phyloP scores from a whole-genome alignment of 2,888 invertebrate genomes.

The Drosophila meridiana region DNA sequence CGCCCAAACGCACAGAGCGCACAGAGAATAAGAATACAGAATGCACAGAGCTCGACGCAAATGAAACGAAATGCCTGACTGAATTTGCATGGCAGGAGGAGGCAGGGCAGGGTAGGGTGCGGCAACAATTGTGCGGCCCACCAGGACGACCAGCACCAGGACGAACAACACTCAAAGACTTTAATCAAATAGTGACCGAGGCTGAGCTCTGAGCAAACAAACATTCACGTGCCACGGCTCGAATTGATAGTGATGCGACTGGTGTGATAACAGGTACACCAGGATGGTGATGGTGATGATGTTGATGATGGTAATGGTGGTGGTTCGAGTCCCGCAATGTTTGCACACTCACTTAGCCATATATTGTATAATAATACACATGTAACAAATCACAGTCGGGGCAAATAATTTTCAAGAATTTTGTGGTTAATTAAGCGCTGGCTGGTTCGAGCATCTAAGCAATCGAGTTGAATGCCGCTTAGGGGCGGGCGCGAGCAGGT shows the following conservation, averaged over 20 bases:
- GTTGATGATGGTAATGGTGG: slow-evolving; percentile 37
- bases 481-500: slow-evolving; percentile 27
- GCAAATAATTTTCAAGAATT: slow-evolving; percentile 21
- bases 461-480: neutral
- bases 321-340: slow-evolving; percentile 38
- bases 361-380: slow-evolving; percentile 2
- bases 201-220: slow-evolving; percentile 65
- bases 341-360: slow-evolving; percentile 57
- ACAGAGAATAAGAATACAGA: slow-evolving; percentile 34
- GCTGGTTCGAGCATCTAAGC: neutral
- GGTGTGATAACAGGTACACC: slow-evolving; percentile 77
- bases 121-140: slow-evolving; percentile 27
- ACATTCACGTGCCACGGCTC: slow-evolving; percentile 63
- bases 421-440: slow-evolving; percentile 45
- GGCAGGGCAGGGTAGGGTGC: slow-evolving; percentile 1
- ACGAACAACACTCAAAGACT: slow-evolving; percentile 48
- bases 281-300: slow-evolving; percentile 13
- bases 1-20: slow-evolving; percentile 54
- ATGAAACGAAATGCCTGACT: slow-evolving; percentile 54
- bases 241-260: slow-evolving; percentile 47
- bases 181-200: slow-evolving; percentile 58
- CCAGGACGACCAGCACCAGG: slow-evolving; percentile 22
- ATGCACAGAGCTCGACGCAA: slow-evolving; percentile 34
- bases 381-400: slow-evolving; percentile 47
- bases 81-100: slow-evolving; percentile 19